Conservation (phyloP, 2,113 vertebrate species). For the Anas platyrhynchos region DNA sequence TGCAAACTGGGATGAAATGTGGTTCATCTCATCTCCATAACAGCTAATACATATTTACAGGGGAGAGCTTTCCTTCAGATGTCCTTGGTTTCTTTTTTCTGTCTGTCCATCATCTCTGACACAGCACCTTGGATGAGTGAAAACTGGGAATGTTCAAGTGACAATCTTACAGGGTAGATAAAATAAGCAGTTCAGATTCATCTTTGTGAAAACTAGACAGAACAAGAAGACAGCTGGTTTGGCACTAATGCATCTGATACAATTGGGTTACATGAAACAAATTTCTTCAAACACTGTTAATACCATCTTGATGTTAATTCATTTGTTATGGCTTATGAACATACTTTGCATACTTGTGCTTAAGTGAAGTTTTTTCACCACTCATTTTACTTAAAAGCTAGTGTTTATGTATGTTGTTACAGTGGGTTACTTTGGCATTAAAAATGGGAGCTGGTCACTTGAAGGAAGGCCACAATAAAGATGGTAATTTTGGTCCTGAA, state of each 20-base stretch:
- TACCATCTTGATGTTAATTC: background rate
- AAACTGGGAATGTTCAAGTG: background rate
- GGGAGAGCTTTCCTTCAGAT: background rate
- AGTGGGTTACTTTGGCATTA: background rate
- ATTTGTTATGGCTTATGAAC: background rate
- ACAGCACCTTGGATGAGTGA: background rate
- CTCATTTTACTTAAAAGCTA: background rate
- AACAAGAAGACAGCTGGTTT: background rate
- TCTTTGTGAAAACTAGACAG: background rate
- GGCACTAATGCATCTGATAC: background rate
- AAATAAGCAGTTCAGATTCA: background rate
- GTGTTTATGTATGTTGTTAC: background rate
- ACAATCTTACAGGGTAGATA: background rate
- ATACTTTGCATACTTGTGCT: background rate
- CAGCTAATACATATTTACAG: background rate
- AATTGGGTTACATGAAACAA: background rate
- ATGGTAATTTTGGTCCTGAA: background rate
- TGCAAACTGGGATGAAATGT: background rate
- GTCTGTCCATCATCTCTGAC: background rate
- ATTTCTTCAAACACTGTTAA: background rate
- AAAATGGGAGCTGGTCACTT: background rate
- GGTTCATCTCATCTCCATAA: background rate
- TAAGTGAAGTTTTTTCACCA: background rate
- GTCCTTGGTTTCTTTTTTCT: background rate
- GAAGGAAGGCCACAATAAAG: background rate